Conservation (phyloP, 1,140 invertebrate genomes). For the Ceratosolen solmsi region DNA sequence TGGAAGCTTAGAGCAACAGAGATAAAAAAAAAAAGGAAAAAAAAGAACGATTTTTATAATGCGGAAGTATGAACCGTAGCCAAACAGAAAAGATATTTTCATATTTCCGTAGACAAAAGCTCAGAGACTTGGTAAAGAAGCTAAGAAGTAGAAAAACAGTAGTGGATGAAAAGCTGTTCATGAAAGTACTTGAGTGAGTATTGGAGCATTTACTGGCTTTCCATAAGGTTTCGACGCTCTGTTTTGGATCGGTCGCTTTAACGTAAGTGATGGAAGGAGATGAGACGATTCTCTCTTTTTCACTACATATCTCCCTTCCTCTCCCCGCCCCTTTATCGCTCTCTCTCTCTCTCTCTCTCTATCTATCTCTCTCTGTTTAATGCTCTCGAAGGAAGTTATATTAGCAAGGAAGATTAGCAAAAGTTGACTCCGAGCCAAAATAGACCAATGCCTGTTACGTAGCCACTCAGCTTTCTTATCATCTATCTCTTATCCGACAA, state of each 20-base stretch:
- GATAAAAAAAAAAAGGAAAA: background rate
- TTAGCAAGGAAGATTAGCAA: constrained; percentile 59
- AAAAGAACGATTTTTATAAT: constrained; percentile 42
- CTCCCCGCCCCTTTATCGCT: constrained; percentile 6
- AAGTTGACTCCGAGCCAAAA: constrained; percentile 61
- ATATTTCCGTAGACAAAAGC: constrained; percentile 43
- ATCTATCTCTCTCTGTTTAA: no score
- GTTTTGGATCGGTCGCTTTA: constrained; percentile 18
- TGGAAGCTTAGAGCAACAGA: background rate
- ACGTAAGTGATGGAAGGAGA: background rate
- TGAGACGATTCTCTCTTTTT: background rate
- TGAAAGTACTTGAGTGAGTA: constrained; percentile 38
- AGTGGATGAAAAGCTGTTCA: background rate
- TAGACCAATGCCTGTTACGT: constrained; percentile 45
- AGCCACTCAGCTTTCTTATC: no score
- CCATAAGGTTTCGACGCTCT: constrained; percentile 58
- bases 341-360: background rate
- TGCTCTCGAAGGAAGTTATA: no score
- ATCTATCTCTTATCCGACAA: background rate
- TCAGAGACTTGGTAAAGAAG: background rate
- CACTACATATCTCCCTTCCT: constrained; percentile 23
- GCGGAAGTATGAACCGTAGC: background rate
- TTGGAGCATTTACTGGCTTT: constrained; percentile 44
- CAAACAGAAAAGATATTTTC: constrained; percentile 35
- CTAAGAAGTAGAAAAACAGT: background rate